Evolutionary conservation across 2,888 invertebrate species (phyloP).

Genomic region (Phytoseiulus persimilis): DNA sequence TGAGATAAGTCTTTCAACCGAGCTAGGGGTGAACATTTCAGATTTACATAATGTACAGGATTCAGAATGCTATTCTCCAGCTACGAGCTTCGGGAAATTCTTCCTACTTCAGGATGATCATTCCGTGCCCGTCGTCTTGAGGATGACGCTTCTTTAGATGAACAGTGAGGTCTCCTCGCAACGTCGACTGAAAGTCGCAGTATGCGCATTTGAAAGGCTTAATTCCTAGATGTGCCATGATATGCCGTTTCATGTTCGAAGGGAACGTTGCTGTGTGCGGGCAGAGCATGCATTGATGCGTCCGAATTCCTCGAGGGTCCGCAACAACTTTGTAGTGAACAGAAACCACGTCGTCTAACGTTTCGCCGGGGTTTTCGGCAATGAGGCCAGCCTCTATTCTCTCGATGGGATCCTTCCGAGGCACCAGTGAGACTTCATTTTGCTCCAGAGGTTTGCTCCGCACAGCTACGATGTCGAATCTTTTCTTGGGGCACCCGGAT

Average conservation of each 20-base stretch:
- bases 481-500: not conserved
- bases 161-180: constrained; percentile 28
- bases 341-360: constrained; percentile 15
- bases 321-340: constrained; percentile 16
- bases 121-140: constrained; percentile 9
- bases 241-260: constrained; percentile 28
- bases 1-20: not conserved
- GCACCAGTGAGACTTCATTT: not conserved
- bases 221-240: constrained; percentile 25
- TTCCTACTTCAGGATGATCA: not conserved
- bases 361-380: constrained; percentile 13
- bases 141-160: constrained; percentile 17
- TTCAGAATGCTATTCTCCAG: not conserved
- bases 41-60: not conserved
- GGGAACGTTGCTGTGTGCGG: constrained; percentile 20
- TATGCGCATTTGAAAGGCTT: constrained; percentile 28
- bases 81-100: not conserved
- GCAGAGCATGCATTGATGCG: constrained; percentile 20
- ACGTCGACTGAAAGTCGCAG: constrained; percentile 31
- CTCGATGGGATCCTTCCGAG: not conserved
- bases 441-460: not conserved
- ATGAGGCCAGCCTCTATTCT: constrained; percentile 30
- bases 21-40: not conserved
- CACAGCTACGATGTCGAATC: not conserved
- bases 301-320: not conserved